Evolutionary conservation across 2,797 vertebrate species (phyloP).

Genomic region (Fratercula arctica): DNA sequence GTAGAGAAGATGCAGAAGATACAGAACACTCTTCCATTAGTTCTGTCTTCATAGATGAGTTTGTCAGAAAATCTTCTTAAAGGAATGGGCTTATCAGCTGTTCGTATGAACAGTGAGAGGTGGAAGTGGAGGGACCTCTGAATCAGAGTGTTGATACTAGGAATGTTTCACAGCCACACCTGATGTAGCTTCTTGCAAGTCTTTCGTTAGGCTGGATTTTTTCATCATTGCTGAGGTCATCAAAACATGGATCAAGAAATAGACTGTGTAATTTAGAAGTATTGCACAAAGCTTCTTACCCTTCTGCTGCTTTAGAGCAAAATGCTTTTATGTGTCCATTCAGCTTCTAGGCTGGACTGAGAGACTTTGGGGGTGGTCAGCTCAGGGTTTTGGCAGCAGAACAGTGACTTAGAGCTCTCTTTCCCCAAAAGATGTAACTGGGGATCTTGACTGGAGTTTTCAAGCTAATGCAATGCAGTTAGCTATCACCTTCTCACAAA

Average conservation of each 20-base stretch:
- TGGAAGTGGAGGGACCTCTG: neutral
- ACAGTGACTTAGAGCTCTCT: neutral
- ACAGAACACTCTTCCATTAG: neutral
- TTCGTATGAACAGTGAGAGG: neutral
- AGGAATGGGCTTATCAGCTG: neutral
- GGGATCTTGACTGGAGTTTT: neutral
- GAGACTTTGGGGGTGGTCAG: neutral
- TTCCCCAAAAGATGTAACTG: neutral
- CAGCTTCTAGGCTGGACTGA: neutral
- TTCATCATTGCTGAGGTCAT: neutral
- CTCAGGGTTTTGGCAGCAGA: neutral
- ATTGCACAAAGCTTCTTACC: neutral
- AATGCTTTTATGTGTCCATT: neutral
- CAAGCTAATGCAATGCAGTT: neutral
- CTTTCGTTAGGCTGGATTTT: neutral
- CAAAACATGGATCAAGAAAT: neutral
- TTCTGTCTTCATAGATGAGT: neutral
- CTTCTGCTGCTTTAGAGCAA: neutral
- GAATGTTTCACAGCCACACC: neutral
- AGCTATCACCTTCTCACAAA: neutral
- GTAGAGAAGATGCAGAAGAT: neutral
- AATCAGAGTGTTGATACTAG: neutral
- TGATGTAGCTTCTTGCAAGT: neutral
- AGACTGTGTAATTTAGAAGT: neutral
- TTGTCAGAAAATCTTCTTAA: neutral